phyloP scores from a whole-genome alignment of 2,888 invertebrate genomes.

The Adelphocoris suturalis region DNA sequence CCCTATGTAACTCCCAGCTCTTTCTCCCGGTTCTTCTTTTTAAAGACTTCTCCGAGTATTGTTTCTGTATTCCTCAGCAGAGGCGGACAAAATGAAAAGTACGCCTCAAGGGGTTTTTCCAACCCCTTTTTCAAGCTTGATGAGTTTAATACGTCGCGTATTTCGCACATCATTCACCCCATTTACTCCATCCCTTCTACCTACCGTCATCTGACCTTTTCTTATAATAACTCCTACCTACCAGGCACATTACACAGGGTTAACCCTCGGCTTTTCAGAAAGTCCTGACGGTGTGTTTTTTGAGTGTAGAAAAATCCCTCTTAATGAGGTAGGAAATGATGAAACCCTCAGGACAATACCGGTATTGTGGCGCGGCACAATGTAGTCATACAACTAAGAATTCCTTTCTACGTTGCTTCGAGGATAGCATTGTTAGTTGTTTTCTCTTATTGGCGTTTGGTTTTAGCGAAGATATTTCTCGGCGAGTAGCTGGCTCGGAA shows the following conservation, averaged over 20 bases:
- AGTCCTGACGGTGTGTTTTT: neutral
- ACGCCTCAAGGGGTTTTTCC: neutral
- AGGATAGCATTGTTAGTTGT: neutral
- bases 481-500: no score
- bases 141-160: constrained; percentile 4
- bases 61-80: neutral
- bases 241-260: constrained; percentile 10
- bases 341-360: neutral
- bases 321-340: constrained; percentile 42
- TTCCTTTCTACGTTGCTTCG: neutral
- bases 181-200: neutral
- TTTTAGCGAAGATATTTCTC: no score
- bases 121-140: constrained; percentile 13
- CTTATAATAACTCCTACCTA: constrained; percentile 16
- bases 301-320: neutral
- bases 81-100: constrained; percentile 17
- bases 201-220: constrained; percentile 15
- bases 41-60: neutral
- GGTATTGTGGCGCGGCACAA: neutral
- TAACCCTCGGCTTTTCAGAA: neutral
- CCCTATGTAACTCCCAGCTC: no score
- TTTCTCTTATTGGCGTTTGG: neutral
- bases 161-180: constrained; percentile 36
- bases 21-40: no score
- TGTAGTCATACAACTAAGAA: neutral